Conservation (phyloP, 2,888 invertebrate species). For the Galeruca laticollis region DNA sequence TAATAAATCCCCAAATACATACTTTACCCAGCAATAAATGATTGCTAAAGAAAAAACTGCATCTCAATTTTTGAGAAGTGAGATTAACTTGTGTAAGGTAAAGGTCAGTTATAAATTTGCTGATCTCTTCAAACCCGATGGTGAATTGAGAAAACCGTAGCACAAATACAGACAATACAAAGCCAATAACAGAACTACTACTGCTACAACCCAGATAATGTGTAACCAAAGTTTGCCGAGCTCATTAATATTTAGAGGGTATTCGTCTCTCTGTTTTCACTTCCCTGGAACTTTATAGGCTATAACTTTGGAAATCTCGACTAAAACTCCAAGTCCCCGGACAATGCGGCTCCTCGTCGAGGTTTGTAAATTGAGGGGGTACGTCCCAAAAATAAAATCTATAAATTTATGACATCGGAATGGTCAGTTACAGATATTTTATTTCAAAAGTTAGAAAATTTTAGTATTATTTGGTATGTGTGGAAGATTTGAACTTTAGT, state of each 20-base stretch:
- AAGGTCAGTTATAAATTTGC: not conserved
- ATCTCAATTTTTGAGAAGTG: too few relatives aligned
- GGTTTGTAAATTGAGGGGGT: not conserved
- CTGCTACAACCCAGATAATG: conserved; percentile 42
- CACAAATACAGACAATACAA: conserved; percentile 21
- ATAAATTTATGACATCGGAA: not conserved
- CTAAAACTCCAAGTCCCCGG: conserved; percentile 53
- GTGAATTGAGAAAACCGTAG: conserved; percentile 11
- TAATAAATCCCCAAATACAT: too few relatives aligned
- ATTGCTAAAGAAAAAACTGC: too few relatives aligned
- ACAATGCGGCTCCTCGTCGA: conserved; percentile 51
- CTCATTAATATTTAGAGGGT: conserved; percentile 56
- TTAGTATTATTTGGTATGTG: too few relatives aligned
- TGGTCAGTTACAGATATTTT: not conserved
- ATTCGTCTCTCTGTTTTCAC: conserved; percentile 56
- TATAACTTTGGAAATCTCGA: conserved; percentile 56
- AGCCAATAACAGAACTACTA: conserved; percentile 33
- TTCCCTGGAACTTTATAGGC: conserved; percentile 54
- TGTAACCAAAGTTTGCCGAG: conserved; percentile 46
- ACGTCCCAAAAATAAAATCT: not conserved
- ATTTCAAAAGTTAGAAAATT: too few relatives aligned
- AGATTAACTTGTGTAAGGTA: too few relatives aligned
- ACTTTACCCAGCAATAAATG: too few relatives aligned
- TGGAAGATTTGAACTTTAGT: too few relatives aligned
- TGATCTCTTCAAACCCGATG: not conserved